A percentile compares a stretch with the other conserved stretches of the same genome.
These are phyloP conservation scores for Parazoanthus atlanticus DNA, from an alignment of 92 coral and sea anemone genomes.

Conservation along the genomic window DNA sequence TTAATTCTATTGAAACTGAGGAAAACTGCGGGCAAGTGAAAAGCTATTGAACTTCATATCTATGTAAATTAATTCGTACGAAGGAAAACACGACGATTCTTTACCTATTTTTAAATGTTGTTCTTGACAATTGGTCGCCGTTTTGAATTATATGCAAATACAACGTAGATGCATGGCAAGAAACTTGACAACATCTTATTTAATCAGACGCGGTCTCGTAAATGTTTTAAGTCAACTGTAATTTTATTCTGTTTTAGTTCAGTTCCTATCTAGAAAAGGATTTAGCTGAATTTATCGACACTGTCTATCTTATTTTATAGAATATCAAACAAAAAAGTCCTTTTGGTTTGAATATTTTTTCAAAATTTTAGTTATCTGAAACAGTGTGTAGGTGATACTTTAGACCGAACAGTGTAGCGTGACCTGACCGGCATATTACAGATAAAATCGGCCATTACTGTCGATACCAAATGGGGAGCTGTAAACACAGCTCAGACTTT, in stretches of 20 bases:
- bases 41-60: slow-evolving; percentile 29
- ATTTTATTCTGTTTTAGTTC: neutral
- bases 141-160: slow-evolving; percentile 4
- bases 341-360: neutral
- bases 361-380: neutral
- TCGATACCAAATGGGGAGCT: neutral
- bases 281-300: neutral
- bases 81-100: slow-evolving; percentile 8
- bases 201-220: neutral
- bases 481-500: neutral
- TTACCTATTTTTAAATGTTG: slow-evolving; percentile 6
- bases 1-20: neutral
- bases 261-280: neutral
- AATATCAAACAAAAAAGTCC: neutral
- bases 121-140: slow-evolving; percentile 1
- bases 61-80: slow-evolving; percentile 22
- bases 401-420: neutral
- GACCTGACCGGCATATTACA: neutral
- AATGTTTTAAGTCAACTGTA: neutral
- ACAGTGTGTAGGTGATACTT: neutral
- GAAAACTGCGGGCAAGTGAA: slow-evolving; percentile 4
- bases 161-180: neutral
- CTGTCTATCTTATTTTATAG: neutral
- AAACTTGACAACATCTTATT: neutral
- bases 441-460: too few relatives aligned